A percentile compares a stretch with the other conserved stretches of the same genome.
These are phyloP conservation scores for Drosophila trapezifrons DNA, from an alignment of 1,140 invertebrate species.

Conservation along the genomic window DNA sequence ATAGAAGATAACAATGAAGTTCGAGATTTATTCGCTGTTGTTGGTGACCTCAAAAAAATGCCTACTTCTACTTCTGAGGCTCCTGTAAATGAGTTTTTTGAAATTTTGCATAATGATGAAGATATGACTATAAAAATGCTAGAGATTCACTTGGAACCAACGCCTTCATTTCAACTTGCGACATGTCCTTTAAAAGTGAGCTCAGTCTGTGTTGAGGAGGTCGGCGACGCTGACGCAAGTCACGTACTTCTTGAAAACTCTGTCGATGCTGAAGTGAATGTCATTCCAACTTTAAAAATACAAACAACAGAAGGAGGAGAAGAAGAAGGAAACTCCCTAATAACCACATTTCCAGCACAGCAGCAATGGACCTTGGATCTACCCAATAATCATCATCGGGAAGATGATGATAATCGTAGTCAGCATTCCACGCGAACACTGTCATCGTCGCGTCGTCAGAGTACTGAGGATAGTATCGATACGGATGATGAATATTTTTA, in stretches of 20 bases:
- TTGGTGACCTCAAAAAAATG: conserved; percentile 53
- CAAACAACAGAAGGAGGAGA: conserved; percentile 1
- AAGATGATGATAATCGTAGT: conserved; percentile 93
- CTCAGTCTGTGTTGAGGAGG: conserved; percentile 33
- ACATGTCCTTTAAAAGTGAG: conserved; percentile 26
- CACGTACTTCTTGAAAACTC: not conserved
- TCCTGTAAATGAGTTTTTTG: not conserved
- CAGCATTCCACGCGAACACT: conserved; percentile 94
- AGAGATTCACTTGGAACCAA: conserved; percentile 35
- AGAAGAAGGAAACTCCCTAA: not conserved
- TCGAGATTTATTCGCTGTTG: conserved; percentile 53
- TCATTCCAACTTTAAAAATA: conserved; percentile 13
- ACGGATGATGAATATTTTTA: conserved; percentile 97
- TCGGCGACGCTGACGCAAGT: not conserved
- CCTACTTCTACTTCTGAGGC: not conserved
- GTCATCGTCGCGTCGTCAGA: conserved; percentile 94
- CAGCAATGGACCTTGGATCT: conserved; percentile 90
- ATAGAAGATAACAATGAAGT: not conserved
- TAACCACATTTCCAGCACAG: not conserved
- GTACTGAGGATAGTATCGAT: conserved; percentile 96
- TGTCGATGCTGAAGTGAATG: not conserved
- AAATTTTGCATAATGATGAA: not conserved
- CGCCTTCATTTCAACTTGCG: not conserved
- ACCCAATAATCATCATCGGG: conserved; percentile 86
- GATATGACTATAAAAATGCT: conserved; percentile 23